Percentiles rank a stretch among this genome's conserved stretches.
These are phyloP conservation scores for Buphagus erythrorhynchus DNA, from an alignment of 2,797 vertebrate species.

Conservation along the genomic window DNA sequence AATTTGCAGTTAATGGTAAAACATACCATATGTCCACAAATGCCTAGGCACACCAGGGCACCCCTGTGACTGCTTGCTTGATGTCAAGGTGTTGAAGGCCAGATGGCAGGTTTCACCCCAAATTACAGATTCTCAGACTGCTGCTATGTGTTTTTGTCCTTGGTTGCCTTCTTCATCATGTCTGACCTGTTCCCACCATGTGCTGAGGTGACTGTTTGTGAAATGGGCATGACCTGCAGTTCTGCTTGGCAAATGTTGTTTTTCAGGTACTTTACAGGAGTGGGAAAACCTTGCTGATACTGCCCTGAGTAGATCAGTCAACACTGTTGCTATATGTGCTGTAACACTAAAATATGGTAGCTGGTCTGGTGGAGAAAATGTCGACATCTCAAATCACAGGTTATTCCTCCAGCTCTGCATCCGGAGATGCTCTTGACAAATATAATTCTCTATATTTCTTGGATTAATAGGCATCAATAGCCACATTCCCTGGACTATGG, in stretches of 20 bases:
- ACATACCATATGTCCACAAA: background rate
- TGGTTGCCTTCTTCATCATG: constrained; percentile 23
- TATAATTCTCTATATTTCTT: constrained; percentile 12
- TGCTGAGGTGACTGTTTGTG: constrained; percentile 17
- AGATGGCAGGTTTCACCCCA: constrained; percentile 44
- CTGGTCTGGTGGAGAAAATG: background rate
- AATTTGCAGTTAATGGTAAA: constrained; percentile 36
- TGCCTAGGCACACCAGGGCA: background rate
- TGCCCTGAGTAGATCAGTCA: constrained; percentile 38
- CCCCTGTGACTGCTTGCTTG: constrained; percentile 16
- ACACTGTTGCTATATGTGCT: background rate
- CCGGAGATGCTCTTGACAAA: constrained; percentile 28
- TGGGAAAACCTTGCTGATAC: background rate
- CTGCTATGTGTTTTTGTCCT: constrained; percentile 51
- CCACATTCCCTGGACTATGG: constrained; percentile 3
- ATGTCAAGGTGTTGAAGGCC: constrained; percentile 52
- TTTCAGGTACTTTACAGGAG: background rate
- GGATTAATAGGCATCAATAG: constrained; percentile 17
- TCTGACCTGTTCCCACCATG: background rate
- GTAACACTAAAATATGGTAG: constrained; percentile 44
- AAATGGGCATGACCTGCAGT: constrained; percentile 27
- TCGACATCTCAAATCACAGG: constrained; percentile 48
- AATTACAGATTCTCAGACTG: constrained; percentile 45
- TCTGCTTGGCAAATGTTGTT: constrained; percentile 19
- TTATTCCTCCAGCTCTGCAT: constrained; percentile 1